Conservation (phyloP, 2,888 invertebrate genomes). For the Coronaproctus castanopsis region DNA sequence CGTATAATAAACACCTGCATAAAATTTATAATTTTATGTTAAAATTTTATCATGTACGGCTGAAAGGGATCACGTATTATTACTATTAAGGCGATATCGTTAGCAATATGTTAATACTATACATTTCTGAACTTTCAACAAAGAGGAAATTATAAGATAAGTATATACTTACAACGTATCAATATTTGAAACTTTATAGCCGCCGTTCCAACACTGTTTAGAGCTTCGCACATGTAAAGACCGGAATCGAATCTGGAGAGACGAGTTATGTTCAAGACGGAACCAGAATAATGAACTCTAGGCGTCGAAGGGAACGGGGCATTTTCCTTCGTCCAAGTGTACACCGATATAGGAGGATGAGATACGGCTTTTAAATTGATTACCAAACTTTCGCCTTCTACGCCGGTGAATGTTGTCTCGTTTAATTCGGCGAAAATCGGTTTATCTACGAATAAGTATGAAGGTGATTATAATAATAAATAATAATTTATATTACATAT, state of each 20-base stretch:
- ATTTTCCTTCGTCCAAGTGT: constrained; percentile 76
- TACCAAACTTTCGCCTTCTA: constrained; percentile 57
- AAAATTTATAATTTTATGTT: too few relatives aligned
- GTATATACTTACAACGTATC: constrained; percentile 77
- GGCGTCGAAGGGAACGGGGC: constrained; percentile 32
- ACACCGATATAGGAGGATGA: constrained; percentile 63
- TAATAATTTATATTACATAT: too few relatives aligned
- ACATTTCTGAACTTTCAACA: too few relatives aligned
- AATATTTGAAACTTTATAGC: constrained; percentile 58
- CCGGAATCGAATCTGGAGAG: constrained; percentile 66
- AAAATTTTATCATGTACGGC: too few relatives aligned
- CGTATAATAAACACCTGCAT: too few relatives aligned
- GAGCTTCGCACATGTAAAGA: constrained; percentile 63
- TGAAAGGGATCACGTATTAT: too few relatives aligned
- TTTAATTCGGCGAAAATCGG: constrained; percentile 56
- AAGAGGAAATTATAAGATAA: too few relatives aligned
- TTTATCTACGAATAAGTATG: constrained; percentile 35
- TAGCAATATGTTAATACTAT: too few relatives aligned
- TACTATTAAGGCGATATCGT: too few relatives aligned
- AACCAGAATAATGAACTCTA: constrained; percentile 17
- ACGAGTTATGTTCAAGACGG: constrained; percentile 55
- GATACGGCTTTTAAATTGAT: constrained; percentile 61
- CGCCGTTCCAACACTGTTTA: constrained; percentile 68
- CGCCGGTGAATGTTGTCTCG: constrained; percentile 36
- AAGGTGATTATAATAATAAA: not conserved